Conservation (phyloP, 2,797 vertebrate genomes). For the Pseudotriccus pelzelni region DNA sequence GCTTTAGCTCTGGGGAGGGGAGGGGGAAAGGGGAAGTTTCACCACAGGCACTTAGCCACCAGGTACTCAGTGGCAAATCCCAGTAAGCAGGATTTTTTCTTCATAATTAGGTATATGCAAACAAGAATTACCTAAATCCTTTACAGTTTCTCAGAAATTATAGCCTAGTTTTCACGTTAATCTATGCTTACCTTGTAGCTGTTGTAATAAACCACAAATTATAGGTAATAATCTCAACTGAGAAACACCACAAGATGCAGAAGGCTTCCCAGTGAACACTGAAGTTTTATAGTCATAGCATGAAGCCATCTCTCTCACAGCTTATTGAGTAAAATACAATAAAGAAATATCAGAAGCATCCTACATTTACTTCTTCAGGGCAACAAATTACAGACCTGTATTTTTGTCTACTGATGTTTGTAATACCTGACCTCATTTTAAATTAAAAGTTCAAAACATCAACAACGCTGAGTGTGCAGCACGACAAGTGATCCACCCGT, state of each 20-base stretch:
- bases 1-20: not conserved
- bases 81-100: not conserved
- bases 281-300: not conserved
- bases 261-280: not conserved
- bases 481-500: not conserved
- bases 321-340: not conserved
- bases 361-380: not conserved
- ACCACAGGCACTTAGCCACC: not conserved
- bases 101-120: not conserved
- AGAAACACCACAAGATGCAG: not conserved
- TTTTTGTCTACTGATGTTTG: not conserved
- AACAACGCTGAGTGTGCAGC: not conserved
- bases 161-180: not conserved
- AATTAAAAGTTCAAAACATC: not conserved
- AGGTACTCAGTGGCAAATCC: not conserved
- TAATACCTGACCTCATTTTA: not conserved
- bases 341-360: not conserved
- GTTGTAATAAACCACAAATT: not conserved
- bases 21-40: not conserved
- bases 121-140: not conserved
- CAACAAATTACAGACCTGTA: not conserved
- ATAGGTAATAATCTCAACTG: not conserved
- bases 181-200: not conserved
- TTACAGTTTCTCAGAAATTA: not conserved
- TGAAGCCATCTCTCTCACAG: not conserved